phyloP scores from a whole-genome alignment of 2,888 invertebrate species.

The Drosophila borealis region DNA sequence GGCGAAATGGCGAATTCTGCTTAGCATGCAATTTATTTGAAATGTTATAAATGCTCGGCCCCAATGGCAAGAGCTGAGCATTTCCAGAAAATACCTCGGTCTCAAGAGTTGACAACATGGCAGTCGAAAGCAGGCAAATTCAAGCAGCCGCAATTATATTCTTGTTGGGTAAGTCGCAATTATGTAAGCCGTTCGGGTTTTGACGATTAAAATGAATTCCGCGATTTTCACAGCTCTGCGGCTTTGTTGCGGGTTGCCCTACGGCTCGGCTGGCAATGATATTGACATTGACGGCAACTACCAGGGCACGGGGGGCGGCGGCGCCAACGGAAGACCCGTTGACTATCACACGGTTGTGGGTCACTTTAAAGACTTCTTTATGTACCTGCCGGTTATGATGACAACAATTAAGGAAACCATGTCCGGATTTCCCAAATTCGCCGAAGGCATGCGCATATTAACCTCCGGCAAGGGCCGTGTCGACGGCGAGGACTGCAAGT shows the following conservation, averaged over 20 bases:
- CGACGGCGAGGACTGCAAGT: slow-evolving; percentile 77
- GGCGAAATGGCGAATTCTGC: slow-evolving; percentile 54
- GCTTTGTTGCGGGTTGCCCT: slow-evolving; percentile 44
- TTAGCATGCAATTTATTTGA: slow-evolving; percentile 46
- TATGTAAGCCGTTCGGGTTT: background rate
- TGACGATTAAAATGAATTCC: background rate
- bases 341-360: slow-evolving; percentile 81
- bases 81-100: slow-evolving; percentile 37
- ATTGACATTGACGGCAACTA: slow-evolving; percentile 62
- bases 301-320: slow-evolving; percentile 27
- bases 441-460: slow-evolving; percentile 79
- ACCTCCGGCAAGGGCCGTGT: slow-evolving; percentile 62
- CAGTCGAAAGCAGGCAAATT: slow-evolving; percentile 39
- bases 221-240: slow-evolving; percentile 34
- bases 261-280: slow-evolving; percentile 52
- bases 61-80: slow-evolving; percentile 48
- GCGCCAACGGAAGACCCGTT: slow-evolving; percentile 38
- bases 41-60: slow-evolving; percentile 66
- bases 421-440: slow-evolving; percentile 82
- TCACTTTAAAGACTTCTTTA: slow-evolving; percentile 82
- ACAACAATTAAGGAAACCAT: slow-evolving; percentile 82
- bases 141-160: slow-evolving; percentile 44
- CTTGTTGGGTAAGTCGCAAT: slow-evolving; percentile 61
- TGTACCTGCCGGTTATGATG: slow-evolving; percentile 84
- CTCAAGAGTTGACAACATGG: slow-evolving; percentile 46